Evolutionary conservation across 2,113 vertebrate species (phyloP), one percentile per base, ranked within the genome.

Genomic region (Bos taurus): DNA sequence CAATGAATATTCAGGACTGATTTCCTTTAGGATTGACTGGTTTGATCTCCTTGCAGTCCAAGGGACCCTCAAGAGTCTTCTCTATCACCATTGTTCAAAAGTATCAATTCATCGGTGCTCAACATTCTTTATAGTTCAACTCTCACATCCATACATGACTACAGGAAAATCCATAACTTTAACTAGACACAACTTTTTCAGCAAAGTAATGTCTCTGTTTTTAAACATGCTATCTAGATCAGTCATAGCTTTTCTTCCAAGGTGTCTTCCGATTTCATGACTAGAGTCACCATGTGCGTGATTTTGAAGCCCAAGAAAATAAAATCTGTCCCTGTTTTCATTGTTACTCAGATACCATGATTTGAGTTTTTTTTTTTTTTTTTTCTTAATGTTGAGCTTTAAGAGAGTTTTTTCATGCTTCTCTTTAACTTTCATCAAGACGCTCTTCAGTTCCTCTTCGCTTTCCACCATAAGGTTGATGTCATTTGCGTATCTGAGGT

Each of bases 381-480:
- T 7, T n/a, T n/a, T 17, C n/a, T n/a, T 4, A 64, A n/a, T 64
- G 30, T 9, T n/a, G 15, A 64, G 30, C 6, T 64, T 64, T 64
- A 64, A 64, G 62, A 15, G 15, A 64, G 2, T 17, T 36, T 67
- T 67, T 67, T 17, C 33, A 10, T 0, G 1, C 17, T 67, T 67
- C 1, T 67, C 16, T 67, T 67, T 67, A n/a, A n/a, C 33, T 67
- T n/a, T 67, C 33, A 67, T 67, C 33, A 67, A 67, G 33, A 67
- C 0, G 1, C 4, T 21, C 8, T 36, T 36, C 36, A 67, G 8
- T 19, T 67, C 33, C 17, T 67, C 33, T 67, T 36, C 5, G 33
- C 17, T 67, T 67, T 36, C 64, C 17, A 36, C 17, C 33, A 11
- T 67, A 67, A 21, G 33, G 17, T 17, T 67, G 33, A 10, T 67